phyloP scores from a whole-genome alignment of 2,113 vertebrate species.

The Pseudopipra pipra region DNA sequence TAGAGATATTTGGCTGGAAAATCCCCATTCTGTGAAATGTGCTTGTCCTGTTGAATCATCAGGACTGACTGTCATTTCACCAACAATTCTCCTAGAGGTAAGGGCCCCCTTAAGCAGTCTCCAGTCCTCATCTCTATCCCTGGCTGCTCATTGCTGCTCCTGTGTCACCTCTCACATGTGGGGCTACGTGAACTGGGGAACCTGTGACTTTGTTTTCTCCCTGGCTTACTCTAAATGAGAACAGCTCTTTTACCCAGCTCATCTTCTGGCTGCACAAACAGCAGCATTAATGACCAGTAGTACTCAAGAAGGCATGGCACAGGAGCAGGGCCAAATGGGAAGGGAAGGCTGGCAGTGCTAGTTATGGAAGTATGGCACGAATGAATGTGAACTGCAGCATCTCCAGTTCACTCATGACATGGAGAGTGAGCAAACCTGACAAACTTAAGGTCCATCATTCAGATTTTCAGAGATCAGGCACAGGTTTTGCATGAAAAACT shows the following conservation, averaged over 20 bases:
- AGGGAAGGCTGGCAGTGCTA: background rate
- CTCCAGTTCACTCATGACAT: background rate
- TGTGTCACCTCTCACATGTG: background rate
- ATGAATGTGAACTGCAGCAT: fast-evolving
- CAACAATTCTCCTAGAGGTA: background rate
- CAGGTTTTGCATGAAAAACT: background rate
- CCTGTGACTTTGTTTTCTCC: background rate
- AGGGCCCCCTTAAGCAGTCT: background rate
- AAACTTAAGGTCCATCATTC: background rate
- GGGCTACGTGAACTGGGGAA: background rate
- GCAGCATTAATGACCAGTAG: background rate
- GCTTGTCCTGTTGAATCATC: background rate
- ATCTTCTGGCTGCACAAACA: background rate
- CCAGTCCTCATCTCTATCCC: background rate
- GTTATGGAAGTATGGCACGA: background rate
- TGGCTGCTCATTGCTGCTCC: background rate
- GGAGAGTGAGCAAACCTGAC: background rate
- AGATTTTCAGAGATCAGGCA: background rate
- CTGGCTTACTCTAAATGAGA: background rate
- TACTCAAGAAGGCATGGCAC: background rate
- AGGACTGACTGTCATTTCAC: background rate
- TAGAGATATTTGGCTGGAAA: background rate
- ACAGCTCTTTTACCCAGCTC: background rate
- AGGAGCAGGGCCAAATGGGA: background rate
- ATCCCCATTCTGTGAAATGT: background rate